Base-by-base conservation (phyloP, 2,888 invertebrate species). In the Erynnis tages region DNA sequence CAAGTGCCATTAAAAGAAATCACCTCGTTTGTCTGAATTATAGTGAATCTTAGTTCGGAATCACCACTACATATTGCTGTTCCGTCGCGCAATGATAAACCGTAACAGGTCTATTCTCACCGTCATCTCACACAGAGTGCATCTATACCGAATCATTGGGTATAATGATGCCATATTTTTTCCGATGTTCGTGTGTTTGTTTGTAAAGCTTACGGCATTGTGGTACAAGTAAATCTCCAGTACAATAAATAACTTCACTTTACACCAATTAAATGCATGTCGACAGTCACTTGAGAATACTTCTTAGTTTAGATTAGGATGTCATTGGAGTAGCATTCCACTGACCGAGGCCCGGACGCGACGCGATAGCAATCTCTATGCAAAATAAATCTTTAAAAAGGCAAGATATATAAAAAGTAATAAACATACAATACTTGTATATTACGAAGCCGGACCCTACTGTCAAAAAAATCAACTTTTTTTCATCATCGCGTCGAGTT, bases 181-280 rank as follows among this genome's bases (percentile, higher is more conserved):
- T 50, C 53, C 40, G 52, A 54, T 56, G 57, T 56, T 54, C 46
- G 27, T 32, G 11, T 34, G 43, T 41, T 48, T 25, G 40, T 52
- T 53, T 67, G 76, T 85, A 86, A 86, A 86, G 84, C 85, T 84
- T 83, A 79, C 71, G 76, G 76, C 65, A 54, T 59, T 44, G 49
- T 44, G 41, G 59, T 61, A 62, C 55, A 66, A 65, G 62, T 67
- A 67, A 66, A 66, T 70, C 67, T 70, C 71, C 73, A 69, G 71
- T 74, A 69, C 66, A 76, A 78, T 79, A 76, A 79, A 78, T 76
- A 66, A 76, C 69, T 44, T 71, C 67, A 67, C n/a, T 62, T 69
- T 73, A 69, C 76, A 76, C 72, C 77, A 76, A 79, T 68, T 86
- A 88, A 86, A 87, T 86, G 86, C 87, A 82, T 65, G 61, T 73